Conservation (phyloP, 2,113 vertebrate species). For the Hemiscyllium ocellatum region DNA sequence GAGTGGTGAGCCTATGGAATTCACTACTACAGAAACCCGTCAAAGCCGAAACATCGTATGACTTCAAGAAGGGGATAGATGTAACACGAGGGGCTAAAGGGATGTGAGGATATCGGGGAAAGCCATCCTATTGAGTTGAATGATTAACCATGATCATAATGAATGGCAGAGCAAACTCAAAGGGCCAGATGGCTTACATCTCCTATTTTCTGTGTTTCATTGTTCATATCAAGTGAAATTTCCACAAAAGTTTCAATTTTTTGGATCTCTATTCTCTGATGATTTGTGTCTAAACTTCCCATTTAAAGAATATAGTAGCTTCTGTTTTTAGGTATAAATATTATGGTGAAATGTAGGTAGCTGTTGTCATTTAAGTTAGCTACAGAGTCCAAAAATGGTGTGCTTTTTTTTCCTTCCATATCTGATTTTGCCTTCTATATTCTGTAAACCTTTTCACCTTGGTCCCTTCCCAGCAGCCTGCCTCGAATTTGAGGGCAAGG, state of each 20-base stretch:
- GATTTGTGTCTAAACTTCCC: not conserved
- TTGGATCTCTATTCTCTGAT: not conserved
- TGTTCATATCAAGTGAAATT: not conserved
- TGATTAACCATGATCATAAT: too few species aligned
- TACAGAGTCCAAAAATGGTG: not conserved
- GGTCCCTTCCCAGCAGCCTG: not conserved
- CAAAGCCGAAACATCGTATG: too few species aligned
- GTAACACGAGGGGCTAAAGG: too few species aligned
- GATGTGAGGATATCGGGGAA: too few species aligned
- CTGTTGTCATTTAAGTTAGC: not conserved
- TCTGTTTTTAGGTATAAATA: not conserved
- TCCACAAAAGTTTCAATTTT: not conserved
- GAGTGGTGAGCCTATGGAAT: too few species aligned
- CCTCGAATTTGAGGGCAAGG: not conserved
- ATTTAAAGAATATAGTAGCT: not conserved
- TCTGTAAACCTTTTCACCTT: not conserved
- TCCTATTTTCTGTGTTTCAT: not conserved
- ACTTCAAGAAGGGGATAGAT: too few species aligned
- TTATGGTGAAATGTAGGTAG: not conserved
- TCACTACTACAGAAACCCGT: too few species aligned
- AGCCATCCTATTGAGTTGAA: too few species aligned
- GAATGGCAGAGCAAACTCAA: too few species aligned
- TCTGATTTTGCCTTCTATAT: not conserved
- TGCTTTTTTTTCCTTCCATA: not conserved
- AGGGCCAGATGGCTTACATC: too few species aligned